Evolutionary conservation across 2,888 invertebrate genomes (phyloP).

Genomic region (Agriopis aurantiaria): DNA sequence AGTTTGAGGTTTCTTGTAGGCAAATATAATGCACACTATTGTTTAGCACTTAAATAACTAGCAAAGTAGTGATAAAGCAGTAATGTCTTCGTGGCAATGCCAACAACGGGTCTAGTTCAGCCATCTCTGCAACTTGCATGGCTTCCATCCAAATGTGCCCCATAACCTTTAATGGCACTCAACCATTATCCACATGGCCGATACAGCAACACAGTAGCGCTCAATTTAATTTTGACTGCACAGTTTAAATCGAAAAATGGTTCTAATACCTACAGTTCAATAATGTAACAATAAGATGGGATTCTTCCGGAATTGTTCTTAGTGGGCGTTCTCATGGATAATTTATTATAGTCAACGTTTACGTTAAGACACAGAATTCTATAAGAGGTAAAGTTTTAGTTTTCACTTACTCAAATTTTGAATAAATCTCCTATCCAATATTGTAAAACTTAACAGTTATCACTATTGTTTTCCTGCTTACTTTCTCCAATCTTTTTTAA

Average conservation of each 20-base stretch:
- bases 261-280: conserved; percentile 49
- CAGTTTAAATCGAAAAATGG: conserved; percentile 50
- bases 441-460: conserved; percentile 29
- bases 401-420: too few species aligned
- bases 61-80: conserved; percentile 7
- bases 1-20: too few species aligned
- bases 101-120: conserved; percentile 16
- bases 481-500: conserved; percentile 36
- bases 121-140: conserved; percentile 43
- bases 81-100: conserved; percentile 28
- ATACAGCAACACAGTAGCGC: conserved; percentile 47
- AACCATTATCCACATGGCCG: conserved; percentile 39
- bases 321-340: not conserved
- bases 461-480: conserved; percentile 30
- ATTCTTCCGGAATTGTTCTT: conserved; percentile 42
- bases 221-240: conserved; percentile 59
- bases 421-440: too few species aligned
- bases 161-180: conserved; percentile 51
- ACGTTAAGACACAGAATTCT: not conserved
- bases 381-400: too few species aligned
- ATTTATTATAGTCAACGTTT: not conserved
- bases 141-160: conserved; percentile 59
- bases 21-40: too few species aligned
- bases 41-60: too few species aligned
- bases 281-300: conserved; percentile 49